Conservation (phyloP, 2,888 invertebrate genomes). For the Cheilosia impressa region DNA sequence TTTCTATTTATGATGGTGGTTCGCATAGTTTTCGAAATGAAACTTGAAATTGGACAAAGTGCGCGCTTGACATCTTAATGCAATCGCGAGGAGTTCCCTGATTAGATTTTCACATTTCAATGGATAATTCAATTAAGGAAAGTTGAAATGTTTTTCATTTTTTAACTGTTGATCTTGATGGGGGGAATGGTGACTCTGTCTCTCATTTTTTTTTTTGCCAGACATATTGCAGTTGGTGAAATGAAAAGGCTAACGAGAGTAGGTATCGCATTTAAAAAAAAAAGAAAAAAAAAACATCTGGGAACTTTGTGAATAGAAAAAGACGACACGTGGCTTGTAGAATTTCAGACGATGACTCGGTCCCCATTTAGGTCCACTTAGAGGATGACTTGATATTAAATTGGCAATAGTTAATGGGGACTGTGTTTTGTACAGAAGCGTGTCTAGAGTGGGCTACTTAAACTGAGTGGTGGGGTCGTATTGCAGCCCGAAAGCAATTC, state of each 20-base stretch:
- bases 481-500: no score
- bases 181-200: not conserved
- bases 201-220: not conserved
- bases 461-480: no score
- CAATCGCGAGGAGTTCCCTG: constrained; percentile 39
- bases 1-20: constrained; percentile 1
- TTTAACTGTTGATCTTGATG: constrained; percentile 5
- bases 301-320: no score
- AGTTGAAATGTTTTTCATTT: constrained; percentile 9
- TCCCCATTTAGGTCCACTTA: no score
- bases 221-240: not conserved
- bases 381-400: no score
- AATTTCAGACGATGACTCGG: no score
- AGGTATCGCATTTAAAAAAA: not conserved
- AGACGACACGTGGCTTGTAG: no score
- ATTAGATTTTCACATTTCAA: constrained; percentile 66
- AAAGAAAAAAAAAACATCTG: no score
- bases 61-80: constrained; percentile 65
- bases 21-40: constrained; percentile 61
- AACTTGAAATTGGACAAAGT: constrained; percentile 71
- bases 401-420: no score
- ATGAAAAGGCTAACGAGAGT: not conserved
- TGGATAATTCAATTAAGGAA: constrained; percentile 63
- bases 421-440: no score
- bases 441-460: no score